These are phyloP conservation scores for Cygnus atratus DNA, from an alignment of 2,113 vertebrate genomes.

Conservation along the genomic window DNA sequence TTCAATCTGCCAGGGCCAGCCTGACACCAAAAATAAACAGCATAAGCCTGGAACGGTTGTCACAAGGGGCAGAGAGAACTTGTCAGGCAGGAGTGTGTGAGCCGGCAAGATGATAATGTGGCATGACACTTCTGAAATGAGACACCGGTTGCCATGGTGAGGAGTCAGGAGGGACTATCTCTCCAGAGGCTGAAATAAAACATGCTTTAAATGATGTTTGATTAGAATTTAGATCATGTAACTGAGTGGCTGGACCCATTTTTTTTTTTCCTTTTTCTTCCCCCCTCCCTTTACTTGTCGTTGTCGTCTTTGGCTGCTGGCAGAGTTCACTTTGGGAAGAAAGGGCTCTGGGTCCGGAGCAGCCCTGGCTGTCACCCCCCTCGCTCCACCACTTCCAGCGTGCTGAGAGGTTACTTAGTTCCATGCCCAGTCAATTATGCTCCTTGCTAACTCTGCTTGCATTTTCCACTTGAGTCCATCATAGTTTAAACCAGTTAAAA, in stretches of 20 bases:
- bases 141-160: constrained; percentile 97
- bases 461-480: constrained; percentile 69
- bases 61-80: constrained; percentile 90
- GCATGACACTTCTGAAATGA: constrained; percentile 99
- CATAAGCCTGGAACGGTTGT: constrained; percentile 81
- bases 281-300: constrained; percentile 62
- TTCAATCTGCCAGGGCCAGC: constrained; percentile 77
- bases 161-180: constrained; percentile 89
- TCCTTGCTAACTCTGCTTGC: constrained; percentile 60
- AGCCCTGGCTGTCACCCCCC: not conserved
- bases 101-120: constrained; percentile 96
- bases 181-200: constrained; percentile 98
- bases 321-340: constrained; percentile 64
- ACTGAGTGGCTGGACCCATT: constrained; percentile 87
- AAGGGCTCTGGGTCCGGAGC: not conserved
- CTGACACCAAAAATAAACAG: constrained; percentile 87
- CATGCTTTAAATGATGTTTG: constrained; percentile 99
- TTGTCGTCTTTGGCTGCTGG: constrained; percentile 75
- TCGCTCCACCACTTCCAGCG: constrained; percentile 3
- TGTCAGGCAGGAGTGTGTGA: constrained; percentile 93
- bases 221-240: constrained; percentile 99
- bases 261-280: constrained; percentile 17
- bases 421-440: constrained; percentile 66
- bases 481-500: constrained; percentile 70
- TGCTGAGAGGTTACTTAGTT: constrained; percentile 67